A percentile compares a stretch with the other conserved stretches of the same genome.
phyloP scores from a whole-genome alignment of 2,113 vertebrate genomes.

The Hippolais icterina region DNA sequence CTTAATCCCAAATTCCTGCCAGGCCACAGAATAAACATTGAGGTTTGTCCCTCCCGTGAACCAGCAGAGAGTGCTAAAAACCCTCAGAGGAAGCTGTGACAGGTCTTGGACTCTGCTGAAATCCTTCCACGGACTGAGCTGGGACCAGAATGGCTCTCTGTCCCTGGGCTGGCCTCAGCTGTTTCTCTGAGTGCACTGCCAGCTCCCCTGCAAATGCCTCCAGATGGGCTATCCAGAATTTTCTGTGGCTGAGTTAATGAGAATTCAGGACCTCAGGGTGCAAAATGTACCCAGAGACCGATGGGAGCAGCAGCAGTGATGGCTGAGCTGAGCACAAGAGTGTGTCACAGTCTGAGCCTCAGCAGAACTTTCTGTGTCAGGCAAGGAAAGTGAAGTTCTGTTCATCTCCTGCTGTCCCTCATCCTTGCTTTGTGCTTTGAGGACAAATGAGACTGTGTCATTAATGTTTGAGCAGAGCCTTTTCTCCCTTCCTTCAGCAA shows the following conservation, averaged over 20 bases:
- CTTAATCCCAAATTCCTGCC: background rate
- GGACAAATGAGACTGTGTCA: background rate
- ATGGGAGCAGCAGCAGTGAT: rapidly evolving
- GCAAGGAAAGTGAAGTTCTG: background rate
- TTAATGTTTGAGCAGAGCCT: background rate
- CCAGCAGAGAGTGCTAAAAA: background rate
- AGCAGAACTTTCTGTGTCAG: rapidly evolving
- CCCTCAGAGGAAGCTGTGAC: background rate
- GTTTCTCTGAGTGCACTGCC: background rate
- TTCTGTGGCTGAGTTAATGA: background rate
- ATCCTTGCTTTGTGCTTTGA: background rate
- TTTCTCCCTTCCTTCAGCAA: background rate
- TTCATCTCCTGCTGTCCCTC: background rate
- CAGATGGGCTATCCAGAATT: background rate
- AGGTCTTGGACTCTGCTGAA: background rate
- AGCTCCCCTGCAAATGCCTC: background rate
- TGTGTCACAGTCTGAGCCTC: background rate
- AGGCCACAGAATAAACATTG: background rate
- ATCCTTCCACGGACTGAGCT: background rate
- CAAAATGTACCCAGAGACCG: background rate
- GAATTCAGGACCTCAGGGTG: background rate
- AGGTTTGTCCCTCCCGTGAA: background rate
- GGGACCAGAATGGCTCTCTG: background rate
- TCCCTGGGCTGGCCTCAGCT: background rate
- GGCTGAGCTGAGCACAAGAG: background rate